Conservation (phyloP, 2,113 vertebrate species). For the crab-eating macaque (Macaca fascicularis) region DNA sequence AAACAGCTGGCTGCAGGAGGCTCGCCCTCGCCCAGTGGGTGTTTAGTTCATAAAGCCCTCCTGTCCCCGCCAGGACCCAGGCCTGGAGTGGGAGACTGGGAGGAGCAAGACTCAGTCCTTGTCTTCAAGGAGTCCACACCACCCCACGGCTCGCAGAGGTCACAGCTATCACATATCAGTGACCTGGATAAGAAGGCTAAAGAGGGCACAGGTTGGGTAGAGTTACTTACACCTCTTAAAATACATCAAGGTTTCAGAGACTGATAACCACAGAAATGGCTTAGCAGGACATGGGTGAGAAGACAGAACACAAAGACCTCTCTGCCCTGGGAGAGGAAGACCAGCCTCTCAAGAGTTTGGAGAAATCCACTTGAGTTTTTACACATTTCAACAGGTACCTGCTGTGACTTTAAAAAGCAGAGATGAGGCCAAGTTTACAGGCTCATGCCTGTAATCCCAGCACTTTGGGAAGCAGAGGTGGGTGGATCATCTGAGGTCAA, state of each 20-base stretch:
- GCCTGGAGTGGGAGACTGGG: background rate
- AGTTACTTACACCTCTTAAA: constrained; percentile 73
- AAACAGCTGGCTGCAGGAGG: background rate
- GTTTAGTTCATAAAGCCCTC: background rate
- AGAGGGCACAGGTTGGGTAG: constrained; percentile 55
- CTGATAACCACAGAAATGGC: background rate
- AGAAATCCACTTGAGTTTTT: background rate
- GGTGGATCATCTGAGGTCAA: no score
- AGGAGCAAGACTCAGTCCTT: background rate
- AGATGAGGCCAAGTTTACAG: background rate
- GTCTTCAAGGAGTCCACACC: constrained; percentile 18
- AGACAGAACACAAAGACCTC: background rate
- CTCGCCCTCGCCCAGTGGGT: background rate
- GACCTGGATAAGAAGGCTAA: constrained; percentile 68
- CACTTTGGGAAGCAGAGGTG: no score
- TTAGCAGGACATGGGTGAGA: background rate
- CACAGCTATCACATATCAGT: constrained; percentile 44
- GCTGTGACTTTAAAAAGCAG: background rate
- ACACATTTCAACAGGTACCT: background rate
- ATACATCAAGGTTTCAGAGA: constrained; percentile 61
- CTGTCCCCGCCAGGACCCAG: background rate
- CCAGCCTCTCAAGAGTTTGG: background rate
- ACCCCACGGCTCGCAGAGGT: constrained; percentile 39
- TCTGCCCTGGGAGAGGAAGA: background rate
- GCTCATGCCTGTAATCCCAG: no score